These are phyloP conservation scores for Crocallis elinguaria DNA, from an alignment of 2,888 invertebrate genomes.

Conservation along the genomic window DNA sequence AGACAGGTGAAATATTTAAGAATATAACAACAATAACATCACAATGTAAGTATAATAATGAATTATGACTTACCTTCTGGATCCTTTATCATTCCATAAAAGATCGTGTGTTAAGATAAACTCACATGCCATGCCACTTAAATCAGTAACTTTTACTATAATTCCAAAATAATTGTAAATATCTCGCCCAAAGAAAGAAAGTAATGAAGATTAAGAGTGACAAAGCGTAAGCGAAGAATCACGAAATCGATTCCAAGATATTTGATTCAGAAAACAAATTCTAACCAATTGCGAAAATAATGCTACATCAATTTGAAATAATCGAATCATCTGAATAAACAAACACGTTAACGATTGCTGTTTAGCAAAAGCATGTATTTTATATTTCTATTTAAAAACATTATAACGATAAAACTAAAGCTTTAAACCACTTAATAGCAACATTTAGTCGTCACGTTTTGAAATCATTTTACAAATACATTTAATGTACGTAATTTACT, in stretches of 20 bases:
- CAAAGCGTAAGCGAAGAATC: conserved; percentile 53
- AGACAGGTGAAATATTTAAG: conserved; percentile 42
- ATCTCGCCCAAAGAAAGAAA: conserved; percentile 31
- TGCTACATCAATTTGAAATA: conserved; percentile 17
- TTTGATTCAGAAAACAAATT: conserved; percentile 38
- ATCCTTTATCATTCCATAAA: conserved; percentile 43
- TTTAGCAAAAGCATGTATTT: conserved; percentile 33
- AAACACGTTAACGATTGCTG: conserved; percentile 1
- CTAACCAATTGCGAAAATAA: conserved; percentile 38
- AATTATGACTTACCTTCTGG: conserved; percentile 69
- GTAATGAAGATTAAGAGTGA: conserved; percentile 41
- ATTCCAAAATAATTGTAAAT: background rate
- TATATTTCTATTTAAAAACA: conserved; percentile 3
- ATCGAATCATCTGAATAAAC: conserved; percentile 1
- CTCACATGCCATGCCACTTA: conserved; percentile 69
- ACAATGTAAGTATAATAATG: conserved; percentile 42
- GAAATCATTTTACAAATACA: conserved; percentile 39
- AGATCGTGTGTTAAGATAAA: conserved; percentile 40
- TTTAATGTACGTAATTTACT: conserved; percentile 74
- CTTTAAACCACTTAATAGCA: conserved; percentile 50
- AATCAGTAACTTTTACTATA: conserved; percentile 31
- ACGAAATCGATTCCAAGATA: conserved; percentile 81
- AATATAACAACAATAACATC: conserved; percentile 39
- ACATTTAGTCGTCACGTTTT: conserved; percentile 40
- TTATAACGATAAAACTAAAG: conserved; percentile 40